Evolutionary conservation across 2,797 vertebrate species (phyloP), one percentile per base, ranked within the genome.

Genomic region (Sphaeramia orbicularis): DNA sequence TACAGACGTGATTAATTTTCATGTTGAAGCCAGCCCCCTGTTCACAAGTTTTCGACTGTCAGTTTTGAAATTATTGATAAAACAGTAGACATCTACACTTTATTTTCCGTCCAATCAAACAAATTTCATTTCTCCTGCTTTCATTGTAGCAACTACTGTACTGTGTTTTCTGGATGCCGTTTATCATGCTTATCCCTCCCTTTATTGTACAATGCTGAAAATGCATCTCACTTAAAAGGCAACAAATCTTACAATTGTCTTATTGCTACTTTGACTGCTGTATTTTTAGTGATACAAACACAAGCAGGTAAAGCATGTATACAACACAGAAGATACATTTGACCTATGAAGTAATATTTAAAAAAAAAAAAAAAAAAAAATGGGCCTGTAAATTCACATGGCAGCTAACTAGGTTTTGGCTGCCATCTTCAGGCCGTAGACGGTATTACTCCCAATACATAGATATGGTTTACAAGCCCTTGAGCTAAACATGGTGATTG

Each of bases 391-490:
- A 68, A 78, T 69, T 60, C 71, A 56, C 19, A 64, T 51, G 51
- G 70, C 77, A 74, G 81, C 86, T 88, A 69, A 74, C 89, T 89
- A 86, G 91, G 90, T 95, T 92, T 87, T 92, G 92, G 90, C 92
- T 94, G 94, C 94, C 94, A 95, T 95, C 94, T 95, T 92, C 91
- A 95, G 93, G 90, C 63, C 32, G 15, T 24, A 57, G 50, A 10
- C 43, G 62, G 78, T 62, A 87, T 74, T 84, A 71, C 87, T 66
- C 16, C 32, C 18, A 64, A 52, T 38, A 56, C 72, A 76, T 5
- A 58, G 62, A 71, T 43, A 45, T 78, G 56, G 81, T 84, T 81
- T 82, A 79, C 76, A 81, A 88, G 78, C 89, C 86, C 82, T 80
- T 10, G 45, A 93, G 89, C 86, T 40, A 91, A 82, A 87, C 75